Evolutionary conservation across 2,113 vertebrate genomes (phyloP), one percentile per base, ranked within the genome.

Genomic region (Syngnathus floridae): DNA sequence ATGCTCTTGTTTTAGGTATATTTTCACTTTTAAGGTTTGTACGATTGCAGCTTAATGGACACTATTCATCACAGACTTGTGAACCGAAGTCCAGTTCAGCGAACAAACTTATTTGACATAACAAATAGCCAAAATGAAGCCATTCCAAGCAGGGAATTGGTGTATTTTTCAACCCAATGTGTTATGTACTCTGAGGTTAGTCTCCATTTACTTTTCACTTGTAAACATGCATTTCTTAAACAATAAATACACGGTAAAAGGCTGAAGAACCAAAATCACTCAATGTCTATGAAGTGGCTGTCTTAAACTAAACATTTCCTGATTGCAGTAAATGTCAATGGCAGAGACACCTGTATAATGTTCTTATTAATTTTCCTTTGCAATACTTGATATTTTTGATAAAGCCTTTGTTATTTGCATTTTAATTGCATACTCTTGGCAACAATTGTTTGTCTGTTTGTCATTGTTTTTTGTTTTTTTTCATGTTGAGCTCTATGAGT

Each of bases 1-100:
- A 91, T 88, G 84, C 84, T 89, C 88, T 89, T 89, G 89, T 90
- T 91, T 90, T 88, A 84, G 82, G 83, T 87, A 87, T 88, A 88
- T 88, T 90, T 91, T 90, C 86, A 88, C 86, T 90, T 56, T 87
- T 89, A 88, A 89, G 88, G 87, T 88, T 86, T 86, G 73, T 81
- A 83, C 86, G 86, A 90, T 86, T 84, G 80, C 54, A 64, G 55
- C 84, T 82, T 91, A 91, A 91, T 91, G 89, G 90, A 86, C 68
- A 82, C 86, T 70, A 91, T 91, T 90, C 72, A 91, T 91, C 90
- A 91, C 74, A 40, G 71, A 64, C 81, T 72, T 82, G 75, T 79
- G 75, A 75, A 82, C 84, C 87, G 75, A 89, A 88, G 85, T 90
- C 87, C 83, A 74, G 80, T 88, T 88, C 82, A 76, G 66, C 78